phyloP scores from a whole-genome alignment of 2,113 vertebrate species.

The Dromiciops gliroides region DNA sequence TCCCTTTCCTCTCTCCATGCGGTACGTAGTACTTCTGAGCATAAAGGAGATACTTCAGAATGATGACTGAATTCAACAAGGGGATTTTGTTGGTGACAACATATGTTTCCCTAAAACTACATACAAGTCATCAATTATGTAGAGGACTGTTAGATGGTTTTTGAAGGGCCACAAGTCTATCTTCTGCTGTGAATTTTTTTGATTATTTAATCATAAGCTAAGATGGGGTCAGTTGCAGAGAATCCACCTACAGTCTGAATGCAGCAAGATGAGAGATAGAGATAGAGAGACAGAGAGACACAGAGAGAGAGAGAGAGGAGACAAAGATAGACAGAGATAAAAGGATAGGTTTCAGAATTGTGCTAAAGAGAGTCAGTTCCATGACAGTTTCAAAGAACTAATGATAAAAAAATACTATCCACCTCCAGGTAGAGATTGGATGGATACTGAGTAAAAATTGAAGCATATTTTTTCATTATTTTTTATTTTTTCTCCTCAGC shows the following conservation, averaged over 20 bases:
- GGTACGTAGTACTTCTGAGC: not conserved
- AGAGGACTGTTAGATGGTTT: not conserved
- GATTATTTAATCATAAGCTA: not conserved
- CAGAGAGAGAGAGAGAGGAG: no score
- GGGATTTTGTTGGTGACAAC: not conserved
- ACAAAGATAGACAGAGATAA: not conserved
- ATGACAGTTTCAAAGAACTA: not conserved
- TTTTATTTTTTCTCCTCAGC: not conserved
- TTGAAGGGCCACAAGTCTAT: not conserved
- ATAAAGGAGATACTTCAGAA: not conserved
- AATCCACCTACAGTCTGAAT: not conserved
- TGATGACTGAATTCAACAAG: not conserved
- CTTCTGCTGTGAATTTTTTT: constrained; percentile 27
- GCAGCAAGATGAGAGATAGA: not conserved
- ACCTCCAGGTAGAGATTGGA: not conserved
- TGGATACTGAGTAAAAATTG: not conserved
- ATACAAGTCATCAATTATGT: not conserved
- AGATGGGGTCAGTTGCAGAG: not conserved
- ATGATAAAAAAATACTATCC: not conserved
- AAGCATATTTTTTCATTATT: not conserved
- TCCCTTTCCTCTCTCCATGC: not conserved
- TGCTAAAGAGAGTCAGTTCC: not conserved
- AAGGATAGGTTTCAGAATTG: not conserved
- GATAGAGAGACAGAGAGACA: no score
- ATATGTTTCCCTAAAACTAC: not conserved